Base-by-base conservation (phyloP, 2,113 vertebrate genomes). In the Lamprologus callipterus region DNA sequence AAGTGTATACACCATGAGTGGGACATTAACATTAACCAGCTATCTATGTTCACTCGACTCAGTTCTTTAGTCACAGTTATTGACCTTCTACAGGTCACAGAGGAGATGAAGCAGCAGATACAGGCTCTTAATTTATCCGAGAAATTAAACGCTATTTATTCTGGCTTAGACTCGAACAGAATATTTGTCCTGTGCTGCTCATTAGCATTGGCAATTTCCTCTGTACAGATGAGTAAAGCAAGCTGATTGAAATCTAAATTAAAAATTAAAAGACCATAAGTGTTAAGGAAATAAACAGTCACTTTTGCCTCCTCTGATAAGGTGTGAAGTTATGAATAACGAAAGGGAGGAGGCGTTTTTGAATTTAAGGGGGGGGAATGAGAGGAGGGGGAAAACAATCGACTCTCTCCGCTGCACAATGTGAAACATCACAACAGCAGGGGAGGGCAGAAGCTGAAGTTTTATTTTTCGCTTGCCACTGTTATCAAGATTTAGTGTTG, bases 81-180 rank as follows among this genome's bases (percentile, higher is more conserved):
- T 63, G 8, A 53, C 73, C 40, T 85, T 85, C 40, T 40, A 55
- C 3, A 28, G 83, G 55, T 85, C 80, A 60, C 81, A 51, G 58
- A 35, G 23, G 53, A 55, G 88, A 86, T 70, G 87, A 89, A 86
- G 54, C 88, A 84, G 86, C 89, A 91, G 75, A 79, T 73, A 49
- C 82, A 33, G 33, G 42, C 87, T 88, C 23, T 86, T 91, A 91
- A 95, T 95, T 80, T 90, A 84, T 83, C 87, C 3, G 79, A 91
- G 86, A 92, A 95, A 94, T 95, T 86, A 94, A 95, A 95, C 42
- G 79, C 88, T 89, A 87, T 96, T 95, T 95, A 93, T 92, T 93
- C 93, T 93, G 83, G 83, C 86, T 87, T 84, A 35, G 87, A 91
- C 80, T 86, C 85, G 87, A 78, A 94, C 87, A 87, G 73, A 88